These are phyloP conservation scores for Apaloderma vittatum DNA, from an alignment of 2,113 vertebrate species.

Conservation along the genomic window DNA sequence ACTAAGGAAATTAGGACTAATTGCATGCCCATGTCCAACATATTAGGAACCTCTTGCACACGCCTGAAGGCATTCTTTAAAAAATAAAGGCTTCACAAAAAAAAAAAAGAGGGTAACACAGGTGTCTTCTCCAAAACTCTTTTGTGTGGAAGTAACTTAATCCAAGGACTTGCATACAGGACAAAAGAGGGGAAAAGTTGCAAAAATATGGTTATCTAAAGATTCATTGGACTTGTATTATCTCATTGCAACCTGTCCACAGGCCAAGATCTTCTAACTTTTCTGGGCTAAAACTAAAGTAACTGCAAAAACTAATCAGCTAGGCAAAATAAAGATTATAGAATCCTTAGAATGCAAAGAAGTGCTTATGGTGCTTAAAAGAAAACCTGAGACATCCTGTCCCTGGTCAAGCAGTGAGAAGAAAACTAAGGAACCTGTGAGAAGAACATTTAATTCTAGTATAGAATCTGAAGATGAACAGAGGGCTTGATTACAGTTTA, in stretches of 20 bases:
- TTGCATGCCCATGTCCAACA: not conserved
- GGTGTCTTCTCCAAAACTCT: not conserved
- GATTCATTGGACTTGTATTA: not conserved
- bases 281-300: not conserved
- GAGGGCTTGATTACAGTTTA: rapidly evolving
- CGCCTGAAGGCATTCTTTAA: not conserved
- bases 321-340: not conserved
- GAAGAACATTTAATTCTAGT: not conserved
- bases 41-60: not conserved
- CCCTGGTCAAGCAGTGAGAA: not conserved
- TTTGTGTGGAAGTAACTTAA: not conserved
- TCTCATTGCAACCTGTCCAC: not conserved
- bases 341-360: not conserved
- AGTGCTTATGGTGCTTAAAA: not conserved
- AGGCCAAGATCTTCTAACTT: not conserved
- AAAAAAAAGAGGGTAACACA: not conserved
- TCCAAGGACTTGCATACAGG: too few relatives aligned
- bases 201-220: not conserved
- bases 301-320: not conserved
- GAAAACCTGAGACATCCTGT: not conserved
- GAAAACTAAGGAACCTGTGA: not conserved
- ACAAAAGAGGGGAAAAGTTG: too few relatives aligned
- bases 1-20: not conserved
- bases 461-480: not conserved
- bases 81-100: not conserved